These are phyloP conservation scores for Coendou prehensilis DNA, from an alignment of 2,797 vertebrate genomes.

Conservation along the genomic window DNA sequence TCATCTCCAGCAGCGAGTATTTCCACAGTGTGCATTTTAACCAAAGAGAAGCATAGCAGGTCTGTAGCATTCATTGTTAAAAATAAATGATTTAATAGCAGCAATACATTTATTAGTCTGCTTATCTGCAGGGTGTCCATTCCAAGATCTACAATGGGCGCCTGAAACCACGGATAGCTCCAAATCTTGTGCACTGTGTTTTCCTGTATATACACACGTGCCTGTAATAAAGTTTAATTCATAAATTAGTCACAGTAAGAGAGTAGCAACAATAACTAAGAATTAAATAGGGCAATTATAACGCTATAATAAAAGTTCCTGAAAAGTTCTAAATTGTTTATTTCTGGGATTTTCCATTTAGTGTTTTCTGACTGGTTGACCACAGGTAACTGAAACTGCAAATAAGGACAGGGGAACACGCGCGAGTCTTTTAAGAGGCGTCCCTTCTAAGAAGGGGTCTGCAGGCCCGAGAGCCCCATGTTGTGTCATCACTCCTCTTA, in stretches of 20 bases:
- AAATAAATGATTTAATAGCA: not conserved
- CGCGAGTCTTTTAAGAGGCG: not conserved
- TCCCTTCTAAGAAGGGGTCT: not conserved
- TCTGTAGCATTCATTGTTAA: not conserved
- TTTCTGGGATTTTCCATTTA: not conserved
- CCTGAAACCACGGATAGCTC: not conserved
- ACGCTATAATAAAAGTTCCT: not conserved
- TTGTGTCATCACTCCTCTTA: not conserved
- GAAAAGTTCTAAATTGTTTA: not conserved
- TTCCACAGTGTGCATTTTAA: not conserved
- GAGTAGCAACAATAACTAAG: not conserved
- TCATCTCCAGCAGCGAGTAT: too few relatives aligned
- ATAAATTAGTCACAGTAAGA: not conserved
- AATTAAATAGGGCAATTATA: not conserved
- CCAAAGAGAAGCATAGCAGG: not conserved
- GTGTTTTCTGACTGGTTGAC: not conserved
- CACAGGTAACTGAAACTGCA: not conserved
- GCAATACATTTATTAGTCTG: not conserved
- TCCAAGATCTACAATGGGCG: not conserved
- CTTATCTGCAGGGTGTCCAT: not conserved
- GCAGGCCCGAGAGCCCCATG: not conserved
- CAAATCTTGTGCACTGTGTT: too few relatives aligned
- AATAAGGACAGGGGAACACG: not conserved
- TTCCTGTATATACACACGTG: not conserved
- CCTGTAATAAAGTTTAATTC: not conserved